phyloP scores from a whole-genome alignment of 2,888 invertebrate species.

The Troides oblongomaculatus region DNA sequence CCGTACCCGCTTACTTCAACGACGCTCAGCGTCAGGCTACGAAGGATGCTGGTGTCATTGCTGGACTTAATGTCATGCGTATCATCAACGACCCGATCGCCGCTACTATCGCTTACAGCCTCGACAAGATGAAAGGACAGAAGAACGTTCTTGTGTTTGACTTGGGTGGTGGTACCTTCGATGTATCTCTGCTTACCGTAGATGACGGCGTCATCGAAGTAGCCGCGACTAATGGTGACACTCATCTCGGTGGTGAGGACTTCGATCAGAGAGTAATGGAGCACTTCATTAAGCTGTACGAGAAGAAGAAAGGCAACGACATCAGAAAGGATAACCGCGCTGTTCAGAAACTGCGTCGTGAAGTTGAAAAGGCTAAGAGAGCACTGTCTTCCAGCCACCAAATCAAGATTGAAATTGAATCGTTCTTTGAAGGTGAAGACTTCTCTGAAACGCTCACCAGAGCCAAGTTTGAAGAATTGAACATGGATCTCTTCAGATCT shows the following conservation, averaged over 20 bases:
- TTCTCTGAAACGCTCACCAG: slow-evolving; percentile 98
- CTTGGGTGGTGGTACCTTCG: slow-evolving; percentile 99
- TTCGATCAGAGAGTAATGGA: slow-evolving; percentile 99
- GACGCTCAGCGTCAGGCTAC: slow-evolving; percentile 99
- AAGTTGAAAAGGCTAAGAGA: slow-evolving; percentile 98
- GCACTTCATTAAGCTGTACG: slow-evolving; percentile 98
- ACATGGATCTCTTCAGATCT: slow-evolving; percentile 94
- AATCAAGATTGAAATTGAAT: slow-evolving; percentile 98
- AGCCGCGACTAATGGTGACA: slow-evolving; percentile 95
- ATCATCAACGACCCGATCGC: slow-evolving; percentile 99
- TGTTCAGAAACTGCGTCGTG: slow-evolving; percentile 96
- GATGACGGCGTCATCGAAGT: slow-evolving; percentile 99
- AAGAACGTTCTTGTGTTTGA: slow-evolving; percentile 99
- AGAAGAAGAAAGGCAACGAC: slow-evolving; percentile 99
- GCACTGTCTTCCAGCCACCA: slow-evolving; percentile 96
- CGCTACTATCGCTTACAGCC: slow-evolving; percentile 97
- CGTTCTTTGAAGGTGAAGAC: slow-evolving; percentile 98
- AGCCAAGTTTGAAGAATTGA: slow-evolving; percentile 99
- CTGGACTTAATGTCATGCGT: slow-evolving; percentile 94
- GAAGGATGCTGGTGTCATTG: slow-evolving; percentile 98
- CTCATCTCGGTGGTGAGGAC: slow-evolving; percentile 99
- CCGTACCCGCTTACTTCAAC: slow-evolving; percentile 99
- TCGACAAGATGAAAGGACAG: slow-evolving; percentile 98
- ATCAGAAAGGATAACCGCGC: slow-evolving; percentile 96
- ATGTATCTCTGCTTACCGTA: slow-evolving; percentile 98